Percentiles rank a stretch among this genome's conserved stretches.
phyloP scores from a whole-genome alignment of 1,140 invertebrate species.

The Drosophila bifasciata region DNA sequence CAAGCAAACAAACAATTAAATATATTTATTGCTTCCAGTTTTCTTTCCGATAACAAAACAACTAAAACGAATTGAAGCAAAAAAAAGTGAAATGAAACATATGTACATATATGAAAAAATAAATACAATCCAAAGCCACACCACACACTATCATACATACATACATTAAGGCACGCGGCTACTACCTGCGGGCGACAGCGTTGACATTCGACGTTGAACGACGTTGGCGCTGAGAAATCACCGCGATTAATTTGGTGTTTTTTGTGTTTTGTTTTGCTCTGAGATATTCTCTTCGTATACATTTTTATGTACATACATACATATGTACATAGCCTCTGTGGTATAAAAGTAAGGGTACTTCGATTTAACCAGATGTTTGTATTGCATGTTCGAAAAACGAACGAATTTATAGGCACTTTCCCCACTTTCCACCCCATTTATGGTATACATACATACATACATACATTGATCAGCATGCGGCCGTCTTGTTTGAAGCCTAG shows the following conservation, averaged over 20 bases:
- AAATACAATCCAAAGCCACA: slow-evolving; percentile 44
- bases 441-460: too few relatives aligned
- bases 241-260: too few relatives aligned
- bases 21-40: slow-evolving; percentile 79
- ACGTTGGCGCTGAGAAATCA: too few relatives aligned
- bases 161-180: slow-evolving; percentile 30
- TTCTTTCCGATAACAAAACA: slow-evolving; percentile 64
- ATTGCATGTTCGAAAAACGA: too few relatives aligned
- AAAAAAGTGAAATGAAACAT: slow-evolving; percentile 30
- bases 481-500: too few relatives aligned
- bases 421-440: too few relatives aligned
- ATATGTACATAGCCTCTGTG: neutral
- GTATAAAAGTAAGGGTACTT: too few relatives aligned
- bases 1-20: slow-evolving; percentile 64
- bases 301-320: slow-evolving; percentile 10
- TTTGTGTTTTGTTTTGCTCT: too few relatives aligned
- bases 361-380: neutral
- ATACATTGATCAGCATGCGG: too few relatives aligned
- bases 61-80: slow-evolving; percentile 21
- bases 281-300: neutral
- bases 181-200: slow-evolving; percentile 31
- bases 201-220: neutral
- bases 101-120: slow-evolving; percentile 33
- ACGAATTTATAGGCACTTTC: neutral
- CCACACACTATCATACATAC: slow-evolving; percentile 9